Conservation (phyloP, 2,113 vertebrate genomes). For the Brevimyrus niger region DNA sequence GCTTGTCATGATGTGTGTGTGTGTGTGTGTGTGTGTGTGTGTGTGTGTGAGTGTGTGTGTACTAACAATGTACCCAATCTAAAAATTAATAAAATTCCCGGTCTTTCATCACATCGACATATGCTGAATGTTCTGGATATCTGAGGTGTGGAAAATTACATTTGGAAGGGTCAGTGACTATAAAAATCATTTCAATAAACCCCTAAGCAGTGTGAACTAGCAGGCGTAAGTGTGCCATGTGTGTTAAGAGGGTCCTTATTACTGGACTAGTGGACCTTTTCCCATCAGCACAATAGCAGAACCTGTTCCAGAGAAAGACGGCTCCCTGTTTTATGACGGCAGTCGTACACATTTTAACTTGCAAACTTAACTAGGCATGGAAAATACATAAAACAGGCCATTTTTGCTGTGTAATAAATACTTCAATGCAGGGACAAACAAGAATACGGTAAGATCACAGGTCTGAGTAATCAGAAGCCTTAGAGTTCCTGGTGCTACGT, state of each 20-base stretch:
- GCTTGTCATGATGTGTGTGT: not conserved
- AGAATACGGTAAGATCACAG: not conserved
- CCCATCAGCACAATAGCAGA: not conserved
- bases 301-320: not conserved
- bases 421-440: not conserved
- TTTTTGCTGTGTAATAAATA: not conserved
- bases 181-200: slow-evolving; percentile 15
- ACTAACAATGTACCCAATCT: not conserved
- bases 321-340: slow-evolving; percentile 1
- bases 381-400: not conserved
- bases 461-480: not conserved
- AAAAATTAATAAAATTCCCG: not conserved
- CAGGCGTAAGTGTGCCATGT: not conserved
- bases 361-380: slow-evolving; percentile 4
- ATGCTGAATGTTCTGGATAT: not conserved
- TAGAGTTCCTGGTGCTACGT: not conserved
- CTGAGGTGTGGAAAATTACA: not conserved
- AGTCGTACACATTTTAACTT: not conserved
- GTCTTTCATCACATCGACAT: not conserved
- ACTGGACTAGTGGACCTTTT: not conserved
- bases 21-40: not conserved
- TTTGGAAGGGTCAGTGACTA: not conserved
- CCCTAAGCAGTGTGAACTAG: not conserved
- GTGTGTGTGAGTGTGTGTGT: not conserved
- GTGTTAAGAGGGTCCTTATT: not conserved